phyloP scores from a whole-genome alignment of 2,113 vertebrate species.

The Romanogobio albipinnatus region DNA sequence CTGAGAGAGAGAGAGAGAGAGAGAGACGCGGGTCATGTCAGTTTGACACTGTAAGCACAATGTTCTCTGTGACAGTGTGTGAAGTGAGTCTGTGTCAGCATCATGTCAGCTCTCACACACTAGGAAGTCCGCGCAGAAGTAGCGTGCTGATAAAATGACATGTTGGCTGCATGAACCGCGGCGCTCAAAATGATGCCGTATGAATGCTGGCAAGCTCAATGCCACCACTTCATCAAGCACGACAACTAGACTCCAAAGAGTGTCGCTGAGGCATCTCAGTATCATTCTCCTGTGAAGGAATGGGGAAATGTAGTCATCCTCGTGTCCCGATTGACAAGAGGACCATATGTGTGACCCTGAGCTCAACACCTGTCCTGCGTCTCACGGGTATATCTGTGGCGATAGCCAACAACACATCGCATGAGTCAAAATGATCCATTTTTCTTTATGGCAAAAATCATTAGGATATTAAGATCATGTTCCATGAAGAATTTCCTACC shows the following conservation, averaged over 20 bases:
- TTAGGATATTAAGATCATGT: too few relatives aligned
- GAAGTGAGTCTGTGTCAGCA: conserved; percentile 20
- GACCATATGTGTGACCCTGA: neutral
- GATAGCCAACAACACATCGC: too few relatives aligned
- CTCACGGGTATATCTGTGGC: too few relatives aligned
- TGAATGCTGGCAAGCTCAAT: neutral
- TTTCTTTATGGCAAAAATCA: too few relatives aligned
- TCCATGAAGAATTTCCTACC: too few relatives aligned
- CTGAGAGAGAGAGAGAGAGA: conserved; percentile 43
- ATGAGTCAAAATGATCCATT: too few relatives aligned
- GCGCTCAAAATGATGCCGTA: conserved; percentile 12
- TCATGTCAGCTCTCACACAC: conserved; percentile 4
- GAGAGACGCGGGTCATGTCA: conserved; percentile 33
- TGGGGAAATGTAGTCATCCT: neutral
- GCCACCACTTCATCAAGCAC: neutral
- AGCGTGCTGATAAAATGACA: neutral
- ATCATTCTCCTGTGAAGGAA: neutral
- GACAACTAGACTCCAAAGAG: neutral
- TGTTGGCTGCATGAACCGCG: conserved; percentile 28
- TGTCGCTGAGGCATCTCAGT: neutral
- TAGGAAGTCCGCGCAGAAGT: conserved; percentile 17
- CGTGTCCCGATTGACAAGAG: neutral
- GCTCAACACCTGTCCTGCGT: too few relatives aligned
- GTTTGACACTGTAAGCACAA: conserved; percentile 42
- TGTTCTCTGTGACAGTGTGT: conserved; percentile 12